Conservation (phyloP, 2,888 invertebrate genomes). For the Drosophila glabriapex region DNA sequence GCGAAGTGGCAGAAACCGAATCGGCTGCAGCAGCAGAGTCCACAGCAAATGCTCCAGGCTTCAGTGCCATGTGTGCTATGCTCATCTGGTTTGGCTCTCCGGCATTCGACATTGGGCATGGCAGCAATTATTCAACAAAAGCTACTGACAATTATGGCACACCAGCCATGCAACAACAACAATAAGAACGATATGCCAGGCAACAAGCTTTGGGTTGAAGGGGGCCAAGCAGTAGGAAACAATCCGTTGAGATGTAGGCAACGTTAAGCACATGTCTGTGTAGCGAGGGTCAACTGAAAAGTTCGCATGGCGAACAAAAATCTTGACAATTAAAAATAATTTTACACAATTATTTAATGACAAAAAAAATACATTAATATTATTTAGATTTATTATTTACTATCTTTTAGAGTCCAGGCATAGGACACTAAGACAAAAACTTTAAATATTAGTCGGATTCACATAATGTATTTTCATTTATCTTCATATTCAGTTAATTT, state of each 20-base stretch:
- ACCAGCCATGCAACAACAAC: slow-evolving; percentile 64
- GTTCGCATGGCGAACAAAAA: neutral
- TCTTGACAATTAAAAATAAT: neutral
- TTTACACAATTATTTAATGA: neutral
- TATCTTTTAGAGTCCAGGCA: neutral
- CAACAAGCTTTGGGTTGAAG: neutral
- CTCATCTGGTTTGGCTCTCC: slow-evolving; percentile 59
- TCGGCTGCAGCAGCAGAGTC: slow-evolving; percentile 22
- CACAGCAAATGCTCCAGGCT: slow-evolving; percentile 53
- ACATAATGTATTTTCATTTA: neutral
- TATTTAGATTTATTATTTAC: neutral
- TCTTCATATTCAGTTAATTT: neutral
- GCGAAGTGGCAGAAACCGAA: neutral
- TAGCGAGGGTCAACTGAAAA: slow-evolving; percentile 29
- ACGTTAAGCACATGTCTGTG: slow-evolving; percentile 7
- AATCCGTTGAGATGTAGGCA: slow-evolving; percentile 16
- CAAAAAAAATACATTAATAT: neutral
- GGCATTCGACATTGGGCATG: slow-evolving; percentile 77
- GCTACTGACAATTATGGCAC: slow-evolving; percentile 80
- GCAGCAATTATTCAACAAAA: slow-evolving; percentile 81
- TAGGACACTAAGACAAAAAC: neutral
- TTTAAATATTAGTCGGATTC: neutral
- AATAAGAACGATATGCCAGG: slow-evolving; percentile 4
- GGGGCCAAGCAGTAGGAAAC: slow-evolving; percentile 4
- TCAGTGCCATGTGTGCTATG: slow-evolving; percentile 49